These are phyloP conservation scores for Amblyteles armatorius DNA, from an alignment of 2,888 invertebrate species.

Conservation along the genomic window DNA sequence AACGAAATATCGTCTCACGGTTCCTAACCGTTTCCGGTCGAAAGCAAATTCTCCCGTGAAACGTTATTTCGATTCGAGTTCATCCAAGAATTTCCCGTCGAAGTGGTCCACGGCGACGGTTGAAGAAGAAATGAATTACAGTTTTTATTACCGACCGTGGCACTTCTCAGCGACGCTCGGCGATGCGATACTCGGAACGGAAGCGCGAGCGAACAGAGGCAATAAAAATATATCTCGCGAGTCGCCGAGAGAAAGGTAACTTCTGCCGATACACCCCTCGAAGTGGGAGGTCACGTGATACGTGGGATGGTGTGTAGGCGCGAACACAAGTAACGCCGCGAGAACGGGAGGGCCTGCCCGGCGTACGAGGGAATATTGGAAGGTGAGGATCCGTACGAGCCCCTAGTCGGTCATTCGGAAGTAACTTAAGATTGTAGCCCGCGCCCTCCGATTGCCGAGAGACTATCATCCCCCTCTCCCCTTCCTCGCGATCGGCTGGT, in stretches of 20 bases:
- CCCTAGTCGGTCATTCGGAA: slow-evolving; percentile 77
- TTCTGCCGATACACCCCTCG: slow-evolving; percentile 4
- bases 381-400: slow-evolving; percentile 69
- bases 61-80: too few species aligned
- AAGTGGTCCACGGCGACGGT: background rate
- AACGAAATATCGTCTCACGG: too few species aligned
- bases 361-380: slow-evolving; percentile 70
- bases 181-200: slow-evolving; percentile 8
- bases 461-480: slow-evolving; percentile 2
- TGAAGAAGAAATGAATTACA: background rate
- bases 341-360: slow-evolving; percentile 4
- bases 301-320: slow-evolving; percentile 12
- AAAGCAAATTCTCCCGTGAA: too few species aligned
- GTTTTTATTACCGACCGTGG: background rate
- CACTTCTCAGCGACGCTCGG: background rate
- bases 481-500: background rate
- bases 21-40: too few species aligned
- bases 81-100: too few species aligned
- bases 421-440: slow-evolving; percentile 76
- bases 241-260: background rate
- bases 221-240: slow-evolving; percentile 51
- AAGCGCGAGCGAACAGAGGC: slow-evolving; percentile 33
- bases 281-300: background rate
- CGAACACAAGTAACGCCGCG: slow-evolving; percentile 33
- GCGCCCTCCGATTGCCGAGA: slow-evolving; percentile 39